These are phyloP conservation scores for Pantherophis vulpinus DNA, from an alignment of 2,797 vertebrate species.

Conservation along the genomic window DNA sequence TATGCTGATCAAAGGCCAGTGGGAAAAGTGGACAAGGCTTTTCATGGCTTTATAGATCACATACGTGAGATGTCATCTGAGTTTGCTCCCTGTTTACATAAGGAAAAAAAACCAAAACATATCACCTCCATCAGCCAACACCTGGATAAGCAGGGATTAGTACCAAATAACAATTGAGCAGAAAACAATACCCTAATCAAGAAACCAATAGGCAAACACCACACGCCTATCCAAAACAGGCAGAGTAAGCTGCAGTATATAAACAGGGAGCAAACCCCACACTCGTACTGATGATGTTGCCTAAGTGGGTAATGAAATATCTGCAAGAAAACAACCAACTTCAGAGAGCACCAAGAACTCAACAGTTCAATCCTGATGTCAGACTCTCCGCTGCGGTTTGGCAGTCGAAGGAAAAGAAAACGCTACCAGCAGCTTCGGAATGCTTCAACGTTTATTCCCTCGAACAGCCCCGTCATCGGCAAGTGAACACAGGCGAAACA, in stretches of 20 bases:
- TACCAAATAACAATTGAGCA: background rate
- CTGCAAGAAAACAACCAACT: background rate
- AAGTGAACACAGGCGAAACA: too few relatives aligned
- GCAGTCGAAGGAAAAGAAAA: too few relatives aligned
- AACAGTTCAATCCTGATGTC: background rate
- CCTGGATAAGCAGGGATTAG: background rate
- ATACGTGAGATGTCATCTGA: background rate
- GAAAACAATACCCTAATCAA: background rate
- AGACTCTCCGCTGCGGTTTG: too few relatives aligned
- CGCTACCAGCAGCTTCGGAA: too few relatives aligned
- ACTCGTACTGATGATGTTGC: background rate
- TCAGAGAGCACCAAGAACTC: background rate
- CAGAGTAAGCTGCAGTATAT: background rate
- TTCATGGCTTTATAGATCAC: background rate
- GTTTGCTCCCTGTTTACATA: background rate
- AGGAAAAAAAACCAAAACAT: background rate
- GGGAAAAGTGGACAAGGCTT: background rate
- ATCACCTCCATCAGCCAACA: background rate
- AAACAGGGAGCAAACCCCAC: background rate
- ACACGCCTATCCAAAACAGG: background rate
- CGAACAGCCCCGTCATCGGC: too few relatives aligned
- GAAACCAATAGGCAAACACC: background rate
- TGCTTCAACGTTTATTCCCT: too few relatives aligned
- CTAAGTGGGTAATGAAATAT: background rate
- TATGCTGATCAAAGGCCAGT: background rate